Conservation (phyloP, 2,113 vertebrate species). For the human (Homo sapiens) region GRCh38 chr18:26720501-26721000, state of each 20-base stretch:
- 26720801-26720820: neutral
- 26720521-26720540: neutral
- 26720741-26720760: neutral
- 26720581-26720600: neutral
- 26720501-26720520: slow-evolving; percentile 27
- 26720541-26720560: neutral
- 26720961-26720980: neutral
- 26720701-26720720: neutral
- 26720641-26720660: slow-evolving; percentile 5
- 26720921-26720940: neutral
- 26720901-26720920: neutral
- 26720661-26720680: neutral
- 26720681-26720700: neutral
- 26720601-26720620: neutral
- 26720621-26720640: neutral
- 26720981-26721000: neutral
- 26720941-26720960: neutral
- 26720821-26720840: neutral
- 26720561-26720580: neutral
- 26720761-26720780: neutral
- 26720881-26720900: neutral
- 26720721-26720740: neutral
- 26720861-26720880: accelerated
- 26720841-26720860: accelerated
- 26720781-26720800: neutral